A percentile compares a stretch with the other conserved stretches of the same genome.
These are phyloP conservation scores for Macroramphosus scolopax DNA, from an alignment of 2,797 vertebrate genomes.

Conservation along the genomic window DNA sequence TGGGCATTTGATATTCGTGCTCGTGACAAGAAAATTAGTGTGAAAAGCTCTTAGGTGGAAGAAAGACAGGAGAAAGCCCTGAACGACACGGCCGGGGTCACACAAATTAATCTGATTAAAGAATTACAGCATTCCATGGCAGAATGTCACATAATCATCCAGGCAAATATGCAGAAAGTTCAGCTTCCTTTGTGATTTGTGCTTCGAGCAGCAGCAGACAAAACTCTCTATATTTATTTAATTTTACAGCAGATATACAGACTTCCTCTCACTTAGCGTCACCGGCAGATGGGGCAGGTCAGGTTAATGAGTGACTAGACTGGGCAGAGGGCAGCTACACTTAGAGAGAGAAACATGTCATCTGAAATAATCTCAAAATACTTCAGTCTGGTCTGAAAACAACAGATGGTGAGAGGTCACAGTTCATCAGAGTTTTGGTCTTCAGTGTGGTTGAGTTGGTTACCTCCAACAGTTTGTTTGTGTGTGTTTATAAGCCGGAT, in stretches of 20 bases:
- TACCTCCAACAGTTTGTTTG: not conserved
- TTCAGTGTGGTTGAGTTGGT: no score
- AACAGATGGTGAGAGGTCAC: conserved; percentile 21
- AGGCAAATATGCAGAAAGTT: conserved; percentile 12
- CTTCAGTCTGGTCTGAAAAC: conserved; percentile 2
- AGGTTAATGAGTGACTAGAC: conserved; percentile 66
- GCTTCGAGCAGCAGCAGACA: conserved; percentile 27
- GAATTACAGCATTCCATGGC: conserved; percentile 76
- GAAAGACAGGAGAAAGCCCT: conserved; percentile 32
- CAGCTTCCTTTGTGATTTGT: conserved; percentile 41
- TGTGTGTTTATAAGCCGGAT: not conserved
- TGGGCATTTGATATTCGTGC: conserved; percentile 9
- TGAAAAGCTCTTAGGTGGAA: conserved; percentile 20
- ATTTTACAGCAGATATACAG: no score
- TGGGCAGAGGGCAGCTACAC: conserved; percentile 45
- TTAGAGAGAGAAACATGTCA: conserved; percentile 19
- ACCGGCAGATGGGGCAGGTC: conserved; percentile 21
- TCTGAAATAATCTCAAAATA: conserved; percentile 21
- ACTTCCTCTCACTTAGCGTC: no score
- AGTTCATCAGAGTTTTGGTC: conserved; percentile 1
- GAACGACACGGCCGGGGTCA: conserved; percentile 49
- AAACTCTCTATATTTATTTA: not conserved
- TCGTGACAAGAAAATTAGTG: conserved; percentile 23
- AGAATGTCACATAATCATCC: conserved; percentile 54
- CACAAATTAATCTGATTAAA: conserved; percentile 79